Base-by-base conservation (phyloP, 2,888 invertebrate genomes). In the Tenthredo amoena region DNA sequence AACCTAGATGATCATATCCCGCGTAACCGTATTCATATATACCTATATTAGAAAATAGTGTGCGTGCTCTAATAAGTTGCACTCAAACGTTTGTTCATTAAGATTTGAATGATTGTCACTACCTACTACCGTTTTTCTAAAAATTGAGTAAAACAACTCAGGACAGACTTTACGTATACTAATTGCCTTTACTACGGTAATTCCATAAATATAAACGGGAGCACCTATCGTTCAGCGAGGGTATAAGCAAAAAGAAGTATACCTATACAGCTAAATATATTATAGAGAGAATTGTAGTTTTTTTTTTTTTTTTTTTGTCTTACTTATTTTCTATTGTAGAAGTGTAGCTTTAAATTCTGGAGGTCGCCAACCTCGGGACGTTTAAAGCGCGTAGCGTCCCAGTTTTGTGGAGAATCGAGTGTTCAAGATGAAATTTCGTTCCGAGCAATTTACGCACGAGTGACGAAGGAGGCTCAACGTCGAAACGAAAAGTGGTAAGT, bases 321-420 rank as follows among this genome's bases (percentile, higher is more conserved):
- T n/a, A 3, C 47, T 12, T 47, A 47, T 47, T 12, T 47, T 47
- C 15, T 47, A 62, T 58, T 58, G 6, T 10, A 81, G 81, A 40
- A 81, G 58, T 62, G 58, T 21, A 37, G 58, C 81, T 81, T 81
- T 81, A 81, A 81, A 62, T 37, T 62, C 15, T 0, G 26, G 21
- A 81, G 81, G 81, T 81, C 62, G 40, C 62, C 62, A 81, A 81
- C 81, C 81, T 62, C 40, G 26, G 40, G n/a, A 12, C 58, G 58
- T 18, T 81, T 62, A 62, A 81, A 81, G 81, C 62, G 81, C 62
- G 62, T 81, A 6, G 62, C 40, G n/a, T 62, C 37, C 77, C 81
- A 50, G 31, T 37, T 77, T 81, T 58, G 40, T 26, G 62, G 58
- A 81, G 21, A 81, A 81, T 37, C 81, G 26, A 81, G 81, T 81